These are phyloP conservation scores for Sphyrna mokarran DNA, from an alignment of 2,113 vertebrate genomes.

Conservation along the genomic window DNA sequence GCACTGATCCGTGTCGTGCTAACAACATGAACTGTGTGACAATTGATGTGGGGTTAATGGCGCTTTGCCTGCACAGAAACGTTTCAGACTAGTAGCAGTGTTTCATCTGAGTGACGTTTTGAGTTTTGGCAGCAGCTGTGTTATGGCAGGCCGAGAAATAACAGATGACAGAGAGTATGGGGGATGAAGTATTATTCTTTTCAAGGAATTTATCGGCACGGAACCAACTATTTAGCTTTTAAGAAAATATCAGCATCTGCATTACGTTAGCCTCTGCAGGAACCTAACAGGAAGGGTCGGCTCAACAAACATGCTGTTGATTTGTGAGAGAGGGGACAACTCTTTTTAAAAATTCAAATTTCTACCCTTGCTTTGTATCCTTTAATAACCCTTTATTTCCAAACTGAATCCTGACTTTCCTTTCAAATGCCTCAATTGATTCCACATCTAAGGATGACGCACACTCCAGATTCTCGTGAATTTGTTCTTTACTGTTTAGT, in stretches of 20 bases:
- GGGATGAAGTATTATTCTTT: neutral
- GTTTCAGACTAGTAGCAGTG: neutral
- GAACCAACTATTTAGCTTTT: neutral
- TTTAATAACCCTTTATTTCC: neutral
- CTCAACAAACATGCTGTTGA: neutral
- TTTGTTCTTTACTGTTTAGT: neutral
- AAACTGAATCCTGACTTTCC: neutral
- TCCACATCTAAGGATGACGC: neutral
- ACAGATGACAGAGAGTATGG: neutral
- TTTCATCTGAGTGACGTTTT: neutral
- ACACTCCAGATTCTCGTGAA: neutral
- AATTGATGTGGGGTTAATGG: neutral
- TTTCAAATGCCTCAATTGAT: neutral
- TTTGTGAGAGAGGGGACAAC: neutral
- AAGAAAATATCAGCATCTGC: constrained; percentile 12
- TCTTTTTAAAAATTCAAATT: neutral
- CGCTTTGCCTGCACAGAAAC: neutral
- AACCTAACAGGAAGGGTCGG: neutral
- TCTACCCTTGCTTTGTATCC: neutral
- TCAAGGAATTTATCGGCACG: neutral
- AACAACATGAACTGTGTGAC: neutral
- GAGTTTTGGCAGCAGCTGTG: neutral
- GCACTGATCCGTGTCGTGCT: neutral
- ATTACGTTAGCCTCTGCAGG: neutral
- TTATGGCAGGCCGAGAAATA: neutral